Base-by-base conservation (phyloP, 2,888 invertebrate genomes). In the Cheilosia variabilis region DNA sequence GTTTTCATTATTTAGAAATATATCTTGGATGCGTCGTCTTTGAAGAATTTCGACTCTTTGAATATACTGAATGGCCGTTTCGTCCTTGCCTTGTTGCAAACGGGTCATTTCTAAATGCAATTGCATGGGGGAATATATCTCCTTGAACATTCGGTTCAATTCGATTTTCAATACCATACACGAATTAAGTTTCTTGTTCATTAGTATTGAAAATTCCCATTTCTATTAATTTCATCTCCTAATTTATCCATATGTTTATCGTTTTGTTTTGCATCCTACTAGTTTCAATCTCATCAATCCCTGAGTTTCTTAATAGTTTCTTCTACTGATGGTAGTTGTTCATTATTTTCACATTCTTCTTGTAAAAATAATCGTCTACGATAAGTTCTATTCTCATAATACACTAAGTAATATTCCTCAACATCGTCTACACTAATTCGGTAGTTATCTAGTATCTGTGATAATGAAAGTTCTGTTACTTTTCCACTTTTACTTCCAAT, bases 31-130 rank as follows among this genome's bases (percentile, higher is more conserved):
- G 19, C 62, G 27, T 15, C 37, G 50, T 27, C 69, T 57, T 45
- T 52, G 52, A 24, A 72, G 58, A 31, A 52, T 71, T 53, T 53
- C 53, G 4, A 71, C 24, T 34, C 43, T 72, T 45, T 62, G 50
- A 1, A 58, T 50, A 37, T 50, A 71, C 47, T 75, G 57, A 1
- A 52, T 63, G 9, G 60, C 58, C 27, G 65, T 75, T 66, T 75
- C 65, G 15, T 45, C 37, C 13, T 22, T 31, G 22, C 27, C n/a
- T 58, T 76, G 66, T 24, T 58, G 66, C 13, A 60, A 27, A 2
- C 58, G 58, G 9, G 68, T 76, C 76, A 76, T 76, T 52, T 68
- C 60, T 37, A 76, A 45, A 45, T 55, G 53, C 34, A 62, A 34
- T 53, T 73, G 53, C 62, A 73, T 53, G 15, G 62, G 34, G 17